Percentiles rank a stretch among this genome's conserved stretches.
These are phyloP conservation scores for Brotula barbata DNA, from an alignment of 2,797 vertebrate genomes.

Conservation along the genomic window DNA sequence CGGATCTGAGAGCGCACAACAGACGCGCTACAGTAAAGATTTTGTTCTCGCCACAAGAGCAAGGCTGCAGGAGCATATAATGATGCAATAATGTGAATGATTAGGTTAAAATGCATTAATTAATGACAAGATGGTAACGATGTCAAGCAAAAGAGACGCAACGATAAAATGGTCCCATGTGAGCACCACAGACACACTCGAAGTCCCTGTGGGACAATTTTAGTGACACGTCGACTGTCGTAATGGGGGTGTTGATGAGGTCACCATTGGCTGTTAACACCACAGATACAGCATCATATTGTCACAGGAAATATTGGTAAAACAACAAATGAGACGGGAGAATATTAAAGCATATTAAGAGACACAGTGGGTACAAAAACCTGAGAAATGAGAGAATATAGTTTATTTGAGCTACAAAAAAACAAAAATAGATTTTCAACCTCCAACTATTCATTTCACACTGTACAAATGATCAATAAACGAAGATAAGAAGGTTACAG, in stretches of 20 bases:
- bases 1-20: slow-evolving; percentile 21
- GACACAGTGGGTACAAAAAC: neutral
- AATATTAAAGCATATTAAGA: neutral
- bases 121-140: too few relatives aligned
- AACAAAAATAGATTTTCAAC: neutral
- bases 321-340: neutral
- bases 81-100: too few relatives aligned
- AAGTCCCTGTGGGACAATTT: slow-evolving; percentile 1
- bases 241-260: neutral
- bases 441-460: too few relatives aligned
- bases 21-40: neutral
- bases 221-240: slow-evolving; percentile 2
- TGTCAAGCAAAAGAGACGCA: too few relatives aligned
- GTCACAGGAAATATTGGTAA: neutral
- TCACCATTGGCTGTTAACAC: neutral
- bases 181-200: neutral
- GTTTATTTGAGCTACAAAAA: neutral
- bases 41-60: neutral
- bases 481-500: neutral
- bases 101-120: neutral
- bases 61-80: neutral
- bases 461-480: neutral
- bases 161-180: too few relatives aligned
- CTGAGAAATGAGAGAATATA: too few relatives aligned
- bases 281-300: neutral